Evolutionary conservation across 2,797 vertebrate species (phyloP).

Genomic region (Chromobotia macracanthus): DNA sequence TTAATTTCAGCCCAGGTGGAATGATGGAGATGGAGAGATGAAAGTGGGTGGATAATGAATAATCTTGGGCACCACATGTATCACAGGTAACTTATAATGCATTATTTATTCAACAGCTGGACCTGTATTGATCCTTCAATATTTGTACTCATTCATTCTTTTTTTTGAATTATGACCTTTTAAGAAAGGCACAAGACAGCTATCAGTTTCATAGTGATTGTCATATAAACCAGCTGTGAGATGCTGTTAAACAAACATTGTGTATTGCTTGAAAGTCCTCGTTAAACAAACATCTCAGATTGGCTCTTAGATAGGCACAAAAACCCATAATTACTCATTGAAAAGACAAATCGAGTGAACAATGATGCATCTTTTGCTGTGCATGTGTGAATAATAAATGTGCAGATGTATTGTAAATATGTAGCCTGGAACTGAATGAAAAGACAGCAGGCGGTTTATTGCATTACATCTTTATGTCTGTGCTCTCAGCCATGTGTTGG

Average conservation of each 20-base stretch:
- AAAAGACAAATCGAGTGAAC: conserved; percentile 39
- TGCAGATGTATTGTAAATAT: conserved; percentile 53
- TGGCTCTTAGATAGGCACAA: conserved; percentile 48
- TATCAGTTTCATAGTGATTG: conserved; percentile 6
- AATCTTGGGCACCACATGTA: conserved; percentile 11
- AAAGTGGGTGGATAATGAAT: conserved; percentile 30
- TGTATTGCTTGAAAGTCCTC: conserved; percentile 44
- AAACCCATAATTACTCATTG: conserved; percentile 54
- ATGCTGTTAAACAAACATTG: conserved; percentile 38
- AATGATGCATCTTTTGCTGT: conserved; percentile 50
- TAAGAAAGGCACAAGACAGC: conserved; percentile 10
- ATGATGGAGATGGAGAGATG: conserved; percentile 27
- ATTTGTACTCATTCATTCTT: conserved; percentile 21
- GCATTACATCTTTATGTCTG: conserved; percentile 34
- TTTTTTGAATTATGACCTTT: conserved; percentile 10
- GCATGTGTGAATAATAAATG: conserved; percentile 54
- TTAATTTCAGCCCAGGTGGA: conserved; percentile 4
- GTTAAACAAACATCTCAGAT: conserved; percentile 53
- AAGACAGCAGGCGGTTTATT: conserved; percentile 56
- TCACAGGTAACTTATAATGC: conserved; percentile 3
- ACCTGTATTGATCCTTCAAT: conserved; percentile 27
- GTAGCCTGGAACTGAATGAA: conserved; percentile 51
- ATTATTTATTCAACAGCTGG: neutral
- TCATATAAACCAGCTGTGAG: conserved; percentile 6
- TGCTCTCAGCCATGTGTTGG: conserved; percentile 43